Evolutionary conservation across 2,113 vertebrate genomes (phyloP), one percentile per base, ranked within the genome.

Genomic region (Prionailurus bengalensis): DNA sequence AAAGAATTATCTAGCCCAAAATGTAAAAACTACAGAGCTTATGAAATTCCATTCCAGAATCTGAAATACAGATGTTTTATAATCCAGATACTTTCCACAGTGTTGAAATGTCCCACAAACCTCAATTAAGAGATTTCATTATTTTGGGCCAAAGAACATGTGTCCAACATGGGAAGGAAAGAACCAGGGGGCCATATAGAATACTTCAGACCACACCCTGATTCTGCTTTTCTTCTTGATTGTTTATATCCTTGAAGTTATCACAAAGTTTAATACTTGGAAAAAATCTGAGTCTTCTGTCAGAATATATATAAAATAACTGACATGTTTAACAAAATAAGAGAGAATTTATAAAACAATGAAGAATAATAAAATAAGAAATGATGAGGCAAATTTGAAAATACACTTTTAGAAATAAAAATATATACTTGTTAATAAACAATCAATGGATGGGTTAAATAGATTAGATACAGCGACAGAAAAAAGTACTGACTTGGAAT

Each of bases 341-440:
- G 33, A 61, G 6, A 71, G 3, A 86, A 51, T 82, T 74, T 21
- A 0, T 61, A 58, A 93, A 93, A 86, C 45, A 95, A 76, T 87
- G 65, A 81, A 81, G 0, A 90, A 90, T n/a, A 80, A 45, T 48
- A 82, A 79, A 70, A n/a, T 68, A n/a, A 33, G 14, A 82, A 88
- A 89, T 23, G 23, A 81, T 21, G 27, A 91, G 33, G 80, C 7
- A 82, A 48, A 70, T 55, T 36, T 95, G 51, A 91, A 87, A 97
- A 97, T 74, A 27, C 3, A 88, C 31, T 78, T 95, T 53, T 63
- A 83, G 25, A 93, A 92, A 89, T 80, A 93, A 90, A 92, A 92
- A 36, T 63, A 65, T 25, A 48, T 45, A 68, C 3, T 74, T 66
- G 8, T n/a, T 97, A 89, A 85, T 73, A 58, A 63, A 92, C 55